A percentile compares a stretch with the other conserved stretches of the same genome.
These are phyloP conservation scores for Tachysurus vachellii DNA, from an alignment of 2,113 vertebrate species.

Conservation along the genomic window DNA sequence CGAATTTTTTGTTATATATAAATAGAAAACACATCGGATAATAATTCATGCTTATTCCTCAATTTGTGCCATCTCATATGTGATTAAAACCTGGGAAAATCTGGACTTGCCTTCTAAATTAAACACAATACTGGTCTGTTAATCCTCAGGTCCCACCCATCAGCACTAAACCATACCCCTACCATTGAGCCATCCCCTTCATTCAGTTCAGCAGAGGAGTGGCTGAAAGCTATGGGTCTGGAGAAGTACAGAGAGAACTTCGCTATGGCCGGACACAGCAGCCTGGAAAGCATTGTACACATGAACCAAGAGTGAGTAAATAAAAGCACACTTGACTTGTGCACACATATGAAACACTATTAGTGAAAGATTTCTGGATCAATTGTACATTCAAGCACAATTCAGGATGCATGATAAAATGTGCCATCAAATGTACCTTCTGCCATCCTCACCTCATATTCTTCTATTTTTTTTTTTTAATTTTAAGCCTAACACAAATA, in stretches of 20 bases:
- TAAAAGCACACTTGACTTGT: not conserved
- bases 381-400: not conserved
- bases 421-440: not conserved
- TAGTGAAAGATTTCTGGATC: not conserved
- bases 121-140: not conserved
- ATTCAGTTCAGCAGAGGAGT: conserved; percentile 47
- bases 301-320: conserved; percentile 53
- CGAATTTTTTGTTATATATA: not conserved
- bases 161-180: conserved; percentile 35
- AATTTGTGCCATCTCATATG: not conserved
- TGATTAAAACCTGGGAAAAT: not conserved
- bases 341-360: not conserved
- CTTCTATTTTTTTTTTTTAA: not conserved
- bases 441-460: not conserved
- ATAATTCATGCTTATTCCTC: too few species aligned
- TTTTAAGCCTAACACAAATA: not conserved
- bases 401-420: not conserved
- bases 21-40: not conserved
- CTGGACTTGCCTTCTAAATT: not conserved
- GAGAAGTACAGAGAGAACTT: conserved; percentile 55
- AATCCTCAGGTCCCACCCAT: conserved; percentile 36
- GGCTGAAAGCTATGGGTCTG: conserved; percentile 52
- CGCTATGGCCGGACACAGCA: conserved; percentile 32
- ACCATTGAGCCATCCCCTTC: conserved; percentile 29
- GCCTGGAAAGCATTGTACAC: conserved; percentile 39